These are phyloP conservation scores for Meloe dianella DNA, from an alignment of 2,888 invertebrate species.

Conservation along the genomic window DNA sequence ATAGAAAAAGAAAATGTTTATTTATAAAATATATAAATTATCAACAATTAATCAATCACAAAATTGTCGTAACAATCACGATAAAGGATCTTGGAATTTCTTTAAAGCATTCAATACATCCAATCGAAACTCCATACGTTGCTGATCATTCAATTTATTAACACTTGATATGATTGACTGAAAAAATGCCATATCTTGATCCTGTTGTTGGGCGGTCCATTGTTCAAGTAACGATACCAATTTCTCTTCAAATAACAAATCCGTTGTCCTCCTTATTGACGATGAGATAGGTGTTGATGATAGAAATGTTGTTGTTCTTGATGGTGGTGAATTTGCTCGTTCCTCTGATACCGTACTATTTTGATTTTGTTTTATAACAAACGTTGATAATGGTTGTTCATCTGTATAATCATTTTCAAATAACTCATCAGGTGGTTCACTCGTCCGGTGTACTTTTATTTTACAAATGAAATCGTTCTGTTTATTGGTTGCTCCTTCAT, in stretches of 20 bases:
- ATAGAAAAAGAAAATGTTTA: not conserved
- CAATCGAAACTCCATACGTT: not conserved
- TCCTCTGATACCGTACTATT: not conserved
- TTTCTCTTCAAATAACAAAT: not conserved
- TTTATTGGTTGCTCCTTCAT: not conserved
- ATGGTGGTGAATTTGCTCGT: not conserved
- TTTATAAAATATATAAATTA: not conserved
- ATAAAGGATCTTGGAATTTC: not conserved
- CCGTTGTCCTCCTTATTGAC: too few species aligned
- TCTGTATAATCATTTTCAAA: not conserved
- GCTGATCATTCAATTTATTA: not conserved
- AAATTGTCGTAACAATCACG: not conserved
- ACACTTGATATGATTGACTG: not conserved
- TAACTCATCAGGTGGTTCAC: not conserved
- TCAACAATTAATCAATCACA: not conserved
- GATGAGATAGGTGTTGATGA: too few species aligned
- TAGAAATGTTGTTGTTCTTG: not conserved
- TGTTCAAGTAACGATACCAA: not conserved
- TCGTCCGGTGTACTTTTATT: not conserved
- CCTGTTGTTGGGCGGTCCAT: not conserved
- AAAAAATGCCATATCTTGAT: constrained; percentile 8
- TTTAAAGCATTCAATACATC: not conserved
- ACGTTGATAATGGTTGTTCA: not conserved
- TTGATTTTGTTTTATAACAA: not conserved
- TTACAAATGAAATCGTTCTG: not conserved